Conservation (phyloP, 2,888 invertebrate genomes). For the Cenopis cana region DNA sequence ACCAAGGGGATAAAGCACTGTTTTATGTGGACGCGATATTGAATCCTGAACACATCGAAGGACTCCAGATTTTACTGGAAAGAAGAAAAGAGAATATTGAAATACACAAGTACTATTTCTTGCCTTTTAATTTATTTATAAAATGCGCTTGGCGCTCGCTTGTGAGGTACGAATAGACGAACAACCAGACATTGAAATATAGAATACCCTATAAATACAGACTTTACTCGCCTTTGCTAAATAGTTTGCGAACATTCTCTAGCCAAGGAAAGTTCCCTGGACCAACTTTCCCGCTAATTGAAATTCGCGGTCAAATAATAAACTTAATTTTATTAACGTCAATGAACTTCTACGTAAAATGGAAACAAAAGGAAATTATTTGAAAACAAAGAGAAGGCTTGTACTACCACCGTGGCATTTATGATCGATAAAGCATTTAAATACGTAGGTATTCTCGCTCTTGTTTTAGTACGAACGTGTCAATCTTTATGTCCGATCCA, state of each 20-base stretch:
- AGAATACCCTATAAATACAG: neutral
- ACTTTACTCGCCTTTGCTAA: conserved; percentile 1
- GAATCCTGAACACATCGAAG: too few relatives aligned
- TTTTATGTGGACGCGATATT: too few relatives aligned
- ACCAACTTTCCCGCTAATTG: conserved; percentile 22
- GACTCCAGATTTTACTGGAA: too few relatives aligned
- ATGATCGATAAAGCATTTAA: too few relatives aligned
- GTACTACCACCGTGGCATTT: too few relatives aligned
- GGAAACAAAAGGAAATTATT: neutral
- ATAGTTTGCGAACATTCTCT: conserved; percentile 22
- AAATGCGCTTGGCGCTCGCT: neutral
- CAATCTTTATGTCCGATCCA: too few relatives aligned
- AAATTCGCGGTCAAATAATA: conserved; percentile 34
- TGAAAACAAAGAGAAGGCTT: neutral
- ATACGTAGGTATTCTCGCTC: too few relatives aligned
- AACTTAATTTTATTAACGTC: conserved; percentile 21
- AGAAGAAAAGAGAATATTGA: too few relatives aligned
- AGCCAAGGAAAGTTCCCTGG: conserved; percentile 15
- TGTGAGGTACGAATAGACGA: neutral
- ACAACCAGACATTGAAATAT: neutral
- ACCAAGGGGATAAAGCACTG: too few relatives aligned
- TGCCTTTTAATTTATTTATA: neutral
- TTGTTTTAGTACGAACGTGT: too few relatives aligned
- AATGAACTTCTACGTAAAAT: conserved; percentile 9
- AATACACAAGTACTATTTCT: too few relatives aligned